Evolutionary conservation across 2,888 invertebrate species (phyloP), one percentile per base, ranked within the genome.

Genomic region (Tanypteryx hageni): DNA sequence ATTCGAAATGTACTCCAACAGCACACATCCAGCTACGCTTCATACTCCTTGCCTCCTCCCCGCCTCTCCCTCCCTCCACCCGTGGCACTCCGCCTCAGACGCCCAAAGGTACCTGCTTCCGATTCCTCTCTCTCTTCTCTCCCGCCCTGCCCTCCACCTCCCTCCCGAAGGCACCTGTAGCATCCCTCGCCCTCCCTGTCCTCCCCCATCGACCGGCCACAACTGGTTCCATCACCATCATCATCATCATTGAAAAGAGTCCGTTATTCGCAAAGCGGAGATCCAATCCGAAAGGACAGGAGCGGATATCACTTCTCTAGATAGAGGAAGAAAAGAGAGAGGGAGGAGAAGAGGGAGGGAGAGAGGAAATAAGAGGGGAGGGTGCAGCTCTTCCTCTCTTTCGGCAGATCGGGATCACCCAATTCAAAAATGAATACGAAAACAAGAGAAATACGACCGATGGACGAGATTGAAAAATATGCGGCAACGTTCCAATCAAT

Each of bases 261-360:
- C 89, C 89, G 89, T 89, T 89, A 89, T 89, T n/a, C 89, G 89
- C 61, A 85, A 85, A 85, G 85, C 31, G 86, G 86, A 86, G 86
- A 86, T 86, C 86, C 86, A 86, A 86, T 86, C 86, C 86, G 14
- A 86, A 86, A 68, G 89, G 89, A 89, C 89, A 64, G 59, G 64
- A 31, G 64, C 31, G 64, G 89, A 89, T 64, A 89, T 89, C 89
- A 64, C 64, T 44, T 61, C 18, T 44, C 31, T 31, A 5, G n/a
- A n/a, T 10, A 57, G 44, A 44, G 3, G 44, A 5, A 18, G 76
- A 27, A 76, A 76, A 76, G 22, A 76, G 22, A 27, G 10, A 27
- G 22, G 22, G 8, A 10, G 76, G 27, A 22, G 76, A 22, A 22
- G 68, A 18, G n/a, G 5, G 7, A n/a, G 64, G 64, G 64, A 5